phyloP scores from a whole-genome alignment of 2,113 vertebrate species.

The Seriola rivoliana region DNA sequence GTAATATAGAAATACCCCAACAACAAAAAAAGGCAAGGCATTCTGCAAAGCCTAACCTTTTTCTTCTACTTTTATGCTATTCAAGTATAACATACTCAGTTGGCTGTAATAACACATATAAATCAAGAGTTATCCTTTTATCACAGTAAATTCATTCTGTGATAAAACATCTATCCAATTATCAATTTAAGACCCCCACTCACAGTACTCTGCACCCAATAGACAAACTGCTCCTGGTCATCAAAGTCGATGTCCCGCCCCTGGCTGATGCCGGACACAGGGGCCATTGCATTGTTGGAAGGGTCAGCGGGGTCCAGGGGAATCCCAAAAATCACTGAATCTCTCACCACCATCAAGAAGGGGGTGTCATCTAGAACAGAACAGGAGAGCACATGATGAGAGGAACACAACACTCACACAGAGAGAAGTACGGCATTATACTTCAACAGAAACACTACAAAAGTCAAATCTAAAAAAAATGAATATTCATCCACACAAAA shows the following conservation, averaged over 20 bases:
- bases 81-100: neutral
- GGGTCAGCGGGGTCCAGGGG: slow-evolving; percentile 80
- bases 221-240: slow-evolving; percentile 80
- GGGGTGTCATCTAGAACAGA: slow-evolving; percentile 61
- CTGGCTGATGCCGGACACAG: slow-evolving; percentile 76
- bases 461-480: neutral
- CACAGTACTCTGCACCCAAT: slow-evolving; percentile 82
- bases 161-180: neutral
- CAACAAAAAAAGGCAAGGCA: neutral
- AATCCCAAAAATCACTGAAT: slow-evolving; percentile 80
- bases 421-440: too few relatives aligned
- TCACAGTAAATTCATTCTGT: neutral
- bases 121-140: neutral
- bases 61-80: neutral
- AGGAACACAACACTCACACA: slow-evolving; percentile 2
- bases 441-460: neutral
- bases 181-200: slow-evolving; percentile 53
- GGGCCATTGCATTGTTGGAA: slow-evolving; percentile 82
- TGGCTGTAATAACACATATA: neutral
- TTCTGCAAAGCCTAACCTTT: neutral
- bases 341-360: slow-evolving; percentile 83
- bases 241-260: slow-evolving; percentile 83
- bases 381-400: neutral
- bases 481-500: neutral
- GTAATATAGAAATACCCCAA: neutral